Conservation (phyloP, 2,113 vertebrate species). For the Rallus limicola region DNA sequence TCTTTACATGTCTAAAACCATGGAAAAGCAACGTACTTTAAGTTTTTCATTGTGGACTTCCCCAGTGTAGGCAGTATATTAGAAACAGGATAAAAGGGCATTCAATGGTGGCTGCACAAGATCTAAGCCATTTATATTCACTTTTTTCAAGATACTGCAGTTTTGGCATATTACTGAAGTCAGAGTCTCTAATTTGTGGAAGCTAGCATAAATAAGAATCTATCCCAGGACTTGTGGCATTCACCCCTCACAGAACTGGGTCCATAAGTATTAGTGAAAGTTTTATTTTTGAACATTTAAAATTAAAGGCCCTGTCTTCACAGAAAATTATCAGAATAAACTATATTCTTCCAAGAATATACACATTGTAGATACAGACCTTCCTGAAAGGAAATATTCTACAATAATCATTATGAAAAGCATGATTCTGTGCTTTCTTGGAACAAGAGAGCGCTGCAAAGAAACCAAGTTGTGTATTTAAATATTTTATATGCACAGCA, state of each 20-base stretch:
- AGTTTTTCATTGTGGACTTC: neutral
- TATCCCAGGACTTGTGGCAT: neutral
- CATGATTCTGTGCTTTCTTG: constrained; percentile 11
- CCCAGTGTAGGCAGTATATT: neutral
- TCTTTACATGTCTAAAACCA: neutral
- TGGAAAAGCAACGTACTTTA: neutral
- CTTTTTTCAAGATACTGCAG: neutral
- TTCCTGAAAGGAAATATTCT: constrained; percentile 61
- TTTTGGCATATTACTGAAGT: neutral
- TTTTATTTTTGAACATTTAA: constrained; percentile 37
- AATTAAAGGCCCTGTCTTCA: constrained; percentile 43
- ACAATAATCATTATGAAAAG: constrained; percentile 48
- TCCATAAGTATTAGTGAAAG: neutral
- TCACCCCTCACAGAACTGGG: neutral
- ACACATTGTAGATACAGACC: neutral
- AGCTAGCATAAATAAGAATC: neutral
- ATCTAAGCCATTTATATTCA: neutral
- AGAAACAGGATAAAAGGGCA: neutral
- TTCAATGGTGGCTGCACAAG: neutral
- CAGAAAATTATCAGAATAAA: constrained; percentile 66
- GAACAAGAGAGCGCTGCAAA: constrained; percentile 27
- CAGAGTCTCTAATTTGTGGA: constrained; percentile 19
- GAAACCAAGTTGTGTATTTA: neutral
- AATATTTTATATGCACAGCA: neutral
- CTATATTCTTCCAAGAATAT: constrained; percentile 47